Evolutionary conservation across 1,140 invertebrate genomes (phyloP).

Genomic region (Tetraneura akinire): DNA sequence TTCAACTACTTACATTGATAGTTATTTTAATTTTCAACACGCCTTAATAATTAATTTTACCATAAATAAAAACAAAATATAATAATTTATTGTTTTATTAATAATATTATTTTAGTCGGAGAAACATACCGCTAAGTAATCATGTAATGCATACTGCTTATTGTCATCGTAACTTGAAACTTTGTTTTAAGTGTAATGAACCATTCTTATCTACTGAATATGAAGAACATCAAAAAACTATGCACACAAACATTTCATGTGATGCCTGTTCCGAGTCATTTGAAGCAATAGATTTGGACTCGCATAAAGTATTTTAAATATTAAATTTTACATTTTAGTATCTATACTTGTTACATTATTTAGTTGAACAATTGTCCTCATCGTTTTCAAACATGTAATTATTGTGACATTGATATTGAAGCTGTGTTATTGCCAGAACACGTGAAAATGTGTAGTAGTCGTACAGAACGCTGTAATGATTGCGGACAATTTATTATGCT

Average conservation of each 20-base stretch:
- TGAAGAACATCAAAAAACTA: constrained; percentile 59
- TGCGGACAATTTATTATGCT: constrained; percentile 70
- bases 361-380: constrained; percentile 41
- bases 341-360: not conserved
- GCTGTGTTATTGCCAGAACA: constrained; percentile 64
- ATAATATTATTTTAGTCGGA: constrained; percentile 58
- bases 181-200: constrained; percentile 61
- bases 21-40: no score
- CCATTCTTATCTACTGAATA: constrained; percentile 59
- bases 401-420: constrained; percentile 66
- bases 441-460: constrained; percentile 67
- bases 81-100: not conserved
- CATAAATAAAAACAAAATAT: not conserved
- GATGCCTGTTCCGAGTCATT: constrained; percentile 58
- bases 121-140: constrained; percentile 59
- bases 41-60: not conserved
- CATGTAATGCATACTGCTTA: constrained; percentile 62
- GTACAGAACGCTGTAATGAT: constrained; percentile 67
- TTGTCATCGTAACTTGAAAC: constrained; percentile 60
- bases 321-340: not conserved
- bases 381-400: constrained; percentile 61
- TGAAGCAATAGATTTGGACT: constrained; percentile 59
- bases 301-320: constrained; percentile 60
- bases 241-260: constrained; percentile 59
- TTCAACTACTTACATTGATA: no score